These are phyloP conservation scores for Thecophora atra DNA, from an alignment of 2,888 invertebrate genomes.

Conservation along the genomic window DNA sequence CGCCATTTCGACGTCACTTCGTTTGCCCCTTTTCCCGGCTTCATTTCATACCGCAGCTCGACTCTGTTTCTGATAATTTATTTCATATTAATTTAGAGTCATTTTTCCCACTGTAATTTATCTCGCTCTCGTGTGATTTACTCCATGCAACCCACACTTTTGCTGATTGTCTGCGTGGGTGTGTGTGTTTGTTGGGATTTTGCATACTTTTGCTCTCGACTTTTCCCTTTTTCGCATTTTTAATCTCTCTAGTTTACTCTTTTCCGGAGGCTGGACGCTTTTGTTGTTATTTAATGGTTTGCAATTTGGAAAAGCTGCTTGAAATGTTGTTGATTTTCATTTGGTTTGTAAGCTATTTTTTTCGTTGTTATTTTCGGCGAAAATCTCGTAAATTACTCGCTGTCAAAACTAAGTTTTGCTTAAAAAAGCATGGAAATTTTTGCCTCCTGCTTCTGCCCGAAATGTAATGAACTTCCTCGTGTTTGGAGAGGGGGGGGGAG, in stretches of 20 bases:
- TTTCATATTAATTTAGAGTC: constrained; percentile 49
- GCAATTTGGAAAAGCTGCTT: constrained; percentile 3
- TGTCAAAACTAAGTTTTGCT: background rate
- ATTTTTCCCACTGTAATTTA: constrained; percentile 52
- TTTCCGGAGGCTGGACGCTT: background rate
- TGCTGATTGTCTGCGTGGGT: background rate
- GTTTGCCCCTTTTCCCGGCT: background rate
- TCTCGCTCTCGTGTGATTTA: constrained; percentile 43
- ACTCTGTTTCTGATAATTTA: constrained; percentile 44
- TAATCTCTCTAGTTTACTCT: background rate
- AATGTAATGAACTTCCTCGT: background rate
- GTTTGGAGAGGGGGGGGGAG: background rate
- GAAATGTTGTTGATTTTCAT: background rate
- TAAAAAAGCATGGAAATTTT: background rate
- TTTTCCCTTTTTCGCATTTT: background rate
- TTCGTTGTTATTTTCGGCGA: background rate
- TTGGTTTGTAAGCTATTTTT: background rate
- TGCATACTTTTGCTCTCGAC: background rate
- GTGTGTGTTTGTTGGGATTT: background rate
- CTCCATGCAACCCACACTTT: constrained; percentile 7
- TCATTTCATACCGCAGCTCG: background rate
- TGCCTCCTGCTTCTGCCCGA: background rate
- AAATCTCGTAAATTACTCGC: constrained; percentile 1
- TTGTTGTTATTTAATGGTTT: background rate
- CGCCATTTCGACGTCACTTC: too few species aligned